Percentiles rank a stretch among this genome's conserved stretches.
phyloP scores from a whole-genome alignment of 2,888 invertebrate genomes.

The Cancer borealis region DNA sequence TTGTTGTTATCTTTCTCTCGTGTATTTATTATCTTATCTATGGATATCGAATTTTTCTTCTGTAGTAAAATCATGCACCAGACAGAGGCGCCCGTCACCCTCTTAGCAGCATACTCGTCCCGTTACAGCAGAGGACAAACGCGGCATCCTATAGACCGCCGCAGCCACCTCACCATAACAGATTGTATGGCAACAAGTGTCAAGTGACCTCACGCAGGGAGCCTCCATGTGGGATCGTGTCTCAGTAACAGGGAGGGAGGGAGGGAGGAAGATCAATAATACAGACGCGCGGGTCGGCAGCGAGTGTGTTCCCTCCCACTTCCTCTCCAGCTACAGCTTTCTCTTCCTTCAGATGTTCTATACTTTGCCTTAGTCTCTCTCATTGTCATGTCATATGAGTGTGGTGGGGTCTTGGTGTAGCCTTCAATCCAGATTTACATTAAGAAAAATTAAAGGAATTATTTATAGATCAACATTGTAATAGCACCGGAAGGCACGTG shows the following conservation, averaged over 20 bases:
- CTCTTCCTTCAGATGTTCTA: neutral
- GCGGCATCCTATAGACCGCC: neutral
- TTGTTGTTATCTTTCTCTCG: neutral
- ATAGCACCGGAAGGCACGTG: neutral
- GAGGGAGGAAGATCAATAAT: neutral
- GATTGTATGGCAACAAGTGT: slow-evolving; percentile 25
- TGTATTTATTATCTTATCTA: neutral
- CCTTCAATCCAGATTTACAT: neutral
- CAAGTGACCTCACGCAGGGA: neutral
- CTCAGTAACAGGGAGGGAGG: neutral
- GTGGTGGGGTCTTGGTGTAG: neutral
- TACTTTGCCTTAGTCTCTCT: neutral
- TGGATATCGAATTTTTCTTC: neutral
- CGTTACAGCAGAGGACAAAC: neutral
- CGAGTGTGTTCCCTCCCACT: neutral
- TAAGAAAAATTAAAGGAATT: neutral
- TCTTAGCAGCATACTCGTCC: neutral
- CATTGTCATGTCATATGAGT: neutral
- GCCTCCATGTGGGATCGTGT: neutral
- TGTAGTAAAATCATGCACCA: neutral
- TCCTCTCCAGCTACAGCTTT: neutral
- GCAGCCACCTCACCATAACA: neutral
- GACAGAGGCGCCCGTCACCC: neutral
- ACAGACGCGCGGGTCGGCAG: neutral
- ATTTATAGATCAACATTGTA: neutral